Percentiles rank a stretch among this genome's conserved stretches.
phyloP scores from a whole-genome alignment of 92 coral and sea anemone species.

The Epizoanthus ramosus region DNA sequence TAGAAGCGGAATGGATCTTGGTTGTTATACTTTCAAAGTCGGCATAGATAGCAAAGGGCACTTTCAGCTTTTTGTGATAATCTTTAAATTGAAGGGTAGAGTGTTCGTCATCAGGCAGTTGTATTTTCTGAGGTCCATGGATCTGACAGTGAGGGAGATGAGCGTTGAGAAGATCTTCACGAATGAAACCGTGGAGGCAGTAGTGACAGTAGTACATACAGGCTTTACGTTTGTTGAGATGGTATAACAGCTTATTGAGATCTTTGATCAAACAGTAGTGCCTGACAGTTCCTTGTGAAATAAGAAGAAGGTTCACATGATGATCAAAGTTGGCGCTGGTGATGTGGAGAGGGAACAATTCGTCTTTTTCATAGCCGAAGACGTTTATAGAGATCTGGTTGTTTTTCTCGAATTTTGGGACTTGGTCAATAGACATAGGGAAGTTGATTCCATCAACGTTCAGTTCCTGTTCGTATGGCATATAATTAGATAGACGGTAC shows the following conservation, averaged over 20 bases:
- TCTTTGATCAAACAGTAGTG: slow-evolving; percentile 53
- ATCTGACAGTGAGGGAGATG: slow-evolving; percentile 52
- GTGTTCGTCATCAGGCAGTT: slow-evolving; percentile 47
- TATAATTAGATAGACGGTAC: slow-evolving; percentile 10
- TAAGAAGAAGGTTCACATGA: slow-evolving; percentile 49
- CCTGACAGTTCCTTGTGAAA: slow-evolving; percentile 9
- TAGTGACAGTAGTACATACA: slow-evolving; percentile 44
- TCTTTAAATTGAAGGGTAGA: slow-evolving; percentile 41
- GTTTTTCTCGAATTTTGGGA: slow-evolving; percentile 13
- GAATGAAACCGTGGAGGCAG: slow-evolving; percentile 55
- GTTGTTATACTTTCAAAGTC: slow-evolving; percentile 38
- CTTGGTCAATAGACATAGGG: slow-evolving; percentile 14
- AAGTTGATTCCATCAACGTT: slow-evolving; percentile 35
- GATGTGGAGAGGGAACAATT: slow-evolving; percentile 30
- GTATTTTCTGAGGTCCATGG: slow-evolving; percentile 53
- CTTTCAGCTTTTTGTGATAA: slow-evolving; percentile 43
- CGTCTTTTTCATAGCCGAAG: slow-evolving; percentile 36
- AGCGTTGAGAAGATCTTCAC: slow-evolving; percentile 52
- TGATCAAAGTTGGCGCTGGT: not conserved
- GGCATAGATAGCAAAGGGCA: slow-evolving; percentile 50
- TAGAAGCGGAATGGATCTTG: not conserved
- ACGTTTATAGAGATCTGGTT: slow-evolving; percentile 35
- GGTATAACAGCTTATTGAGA: slow-evolving; percentile 24
- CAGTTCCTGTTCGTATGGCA: slow-evolving; percentile 28
- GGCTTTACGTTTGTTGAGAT: slow-evolving; percentile 12